Evolutionary conservation across 2,888 invertebrate genomes (phyloP).

Genomic region (Drosophila putrida): DNA sequence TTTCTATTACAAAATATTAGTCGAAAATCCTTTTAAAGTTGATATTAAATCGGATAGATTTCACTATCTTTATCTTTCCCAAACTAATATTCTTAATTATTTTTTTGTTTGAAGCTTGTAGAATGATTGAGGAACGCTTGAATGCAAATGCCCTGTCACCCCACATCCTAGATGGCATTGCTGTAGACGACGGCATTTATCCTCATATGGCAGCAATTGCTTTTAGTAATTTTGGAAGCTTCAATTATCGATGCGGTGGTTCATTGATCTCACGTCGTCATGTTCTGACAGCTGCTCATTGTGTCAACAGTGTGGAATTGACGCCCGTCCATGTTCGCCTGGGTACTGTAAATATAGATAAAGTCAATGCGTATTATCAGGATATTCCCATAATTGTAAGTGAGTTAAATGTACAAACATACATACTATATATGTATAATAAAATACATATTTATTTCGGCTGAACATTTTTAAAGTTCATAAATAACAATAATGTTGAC

Average conservation of each 20-base stretch:
- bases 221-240: constrained; percentile 46
- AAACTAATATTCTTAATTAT: background rate
- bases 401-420: too few relatives aligned
- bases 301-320: constrained; percentile 52
- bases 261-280: constrained; percentile 76
- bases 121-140: background rate
- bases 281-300: constrained; percentile 83
- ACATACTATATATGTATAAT: too few relatives aligned
- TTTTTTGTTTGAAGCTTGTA: constrained; percentile 34
- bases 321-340: constrained; percentile 76
- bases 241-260: constrained; percentile 77
- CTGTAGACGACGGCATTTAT: constrained; percentile 73
- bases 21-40: too few relatives aligned
- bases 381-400: constrained; percentile 66
- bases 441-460: too few relatives aligned
- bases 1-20: too few relatives aligned
- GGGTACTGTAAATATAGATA: constrained; percentile 72
- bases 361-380: constrained; percentile 43
- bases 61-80: background rate
- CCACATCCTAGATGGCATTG: constrained; percentile 79
- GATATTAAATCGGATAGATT: background rate
- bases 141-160: constrained; percentile 33
- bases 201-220: constrained; percentile 84
- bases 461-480: too few relatives aligned
- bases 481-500: too few relatives aligned